phyloP scores from a whole-genome alignment of 2,888 invertebrate species.

The Hypselothyrea guttata region DNA sequence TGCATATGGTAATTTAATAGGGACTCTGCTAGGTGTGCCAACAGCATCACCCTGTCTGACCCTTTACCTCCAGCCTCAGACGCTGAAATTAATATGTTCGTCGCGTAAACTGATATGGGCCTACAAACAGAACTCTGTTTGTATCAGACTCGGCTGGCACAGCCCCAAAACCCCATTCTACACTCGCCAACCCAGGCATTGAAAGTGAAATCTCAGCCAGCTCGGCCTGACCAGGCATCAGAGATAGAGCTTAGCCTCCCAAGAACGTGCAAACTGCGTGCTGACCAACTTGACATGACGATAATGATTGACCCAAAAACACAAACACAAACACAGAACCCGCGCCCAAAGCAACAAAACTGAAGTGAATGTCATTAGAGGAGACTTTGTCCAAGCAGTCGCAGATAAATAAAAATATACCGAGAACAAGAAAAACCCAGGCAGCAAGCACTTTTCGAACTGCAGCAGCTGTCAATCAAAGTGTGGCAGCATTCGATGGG shows the following conservation, averaged over 20 bases:
- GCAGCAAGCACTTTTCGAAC: slow-evolving; percentile 38
- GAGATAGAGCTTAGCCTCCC: slow-evolving; percentile 50
- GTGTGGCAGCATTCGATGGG: slow-evolving; percentile 33
- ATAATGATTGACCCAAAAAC: slow-evolving; percentile 75
- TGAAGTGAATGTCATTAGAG: slow-evolving; percentile 74
- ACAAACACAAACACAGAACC: slow-evolving; percentile 11
- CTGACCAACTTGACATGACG: slow-evolving; percentile 71
- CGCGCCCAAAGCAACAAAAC: slow-evolving; percentile 38
- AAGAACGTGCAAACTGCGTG: slow-evolving; percentile 71
- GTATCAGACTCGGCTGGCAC: not conserved
- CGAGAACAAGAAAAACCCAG: slow-evolving; percentile 8
- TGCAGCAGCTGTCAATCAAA: slow-evolving; percentile 73
- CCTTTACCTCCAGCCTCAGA: slow-evolving; percentile 41
- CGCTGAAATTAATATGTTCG: slow-evolving; percentile 58
- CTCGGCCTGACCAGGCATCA: slow-evolving; percentile 44
- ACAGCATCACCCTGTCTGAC: slow-evolving; percentile 42
- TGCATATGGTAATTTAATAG: slow-evolving; percentile 67
- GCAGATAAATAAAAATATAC: slow-evolving; percentile 57
- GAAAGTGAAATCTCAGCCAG: slow-evolving; percentile 67
- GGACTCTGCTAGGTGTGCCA: slow-evolving; percentile 50
- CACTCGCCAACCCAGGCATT: slow-evolving; percentile 57
- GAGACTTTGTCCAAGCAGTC: slow-evolving; percentile 55
- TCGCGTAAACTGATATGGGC: slow-evolving; percentile 50
- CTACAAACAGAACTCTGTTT: not conserved
- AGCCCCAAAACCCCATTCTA: slow-evolving; percentile 52